phyloP scores from a whole-genome alignment of 2,888 invertebrate species.

The Mesorhabditis sp. region DNA sequence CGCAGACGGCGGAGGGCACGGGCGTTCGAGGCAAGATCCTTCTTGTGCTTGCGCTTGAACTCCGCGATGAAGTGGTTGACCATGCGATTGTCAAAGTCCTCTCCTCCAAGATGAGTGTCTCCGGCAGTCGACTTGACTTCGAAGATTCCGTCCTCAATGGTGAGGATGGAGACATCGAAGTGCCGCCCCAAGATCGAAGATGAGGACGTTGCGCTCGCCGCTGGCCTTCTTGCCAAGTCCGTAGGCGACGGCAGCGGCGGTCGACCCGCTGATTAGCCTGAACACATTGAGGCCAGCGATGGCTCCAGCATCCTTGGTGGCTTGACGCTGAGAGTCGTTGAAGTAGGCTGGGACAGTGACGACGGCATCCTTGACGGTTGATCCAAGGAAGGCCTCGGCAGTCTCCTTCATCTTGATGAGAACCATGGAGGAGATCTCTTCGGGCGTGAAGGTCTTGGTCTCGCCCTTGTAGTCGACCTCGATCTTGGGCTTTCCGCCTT shows the following conservation, averaged over 20 bases:
- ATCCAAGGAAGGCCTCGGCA: constrained; percentile 68
- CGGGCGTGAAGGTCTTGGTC: constrained; percentile 67
- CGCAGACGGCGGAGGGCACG: constrained; percentile 79
- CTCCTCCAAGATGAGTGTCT: constrained; percentile 63
- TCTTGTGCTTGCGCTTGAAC: constrained; percentile 72
- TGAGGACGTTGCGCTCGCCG: constrained; percentile 63
- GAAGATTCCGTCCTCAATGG: constrained; percentile 88
- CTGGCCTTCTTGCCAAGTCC: constrained; percentile 64
- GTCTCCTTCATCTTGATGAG: too few relatives aligned
- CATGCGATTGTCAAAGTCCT: constrained; percentile 65
- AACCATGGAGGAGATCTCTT: constrained; percentile 38
- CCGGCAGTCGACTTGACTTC: constrained; percentile 70
- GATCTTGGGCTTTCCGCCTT: constrained; percentile 62
- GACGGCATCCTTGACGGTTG: constrained; percentile 68
- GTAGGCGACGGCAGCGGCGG: constrained; percentile 75
- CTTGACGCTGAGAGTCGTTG: too few relatives aligned
- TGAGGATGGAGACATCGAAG: constrained; percentile 86
- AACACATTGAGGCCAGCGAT: constrained; percentile 50
- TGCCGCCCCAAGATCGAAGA: constrained; percentile 77
- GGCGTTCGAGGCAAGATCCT: constrained; percentile 79
- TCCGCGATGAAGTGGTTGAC: constrained; percentile 62
- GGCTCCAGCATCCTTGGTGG: too few relatives aligned
- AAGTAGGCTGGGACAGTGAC: too few relatives aligned
- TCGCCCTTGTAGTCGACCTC: constrained; percentile 83
- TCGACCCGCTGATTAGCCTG: constrained; percentile 59